Percentiles rank a stretch among this genome's conserved stretches.
phyloP scores from a whole-genome alignment of 2,113 vertebrate genomes.

The Cyprinus carpio region DNA sequence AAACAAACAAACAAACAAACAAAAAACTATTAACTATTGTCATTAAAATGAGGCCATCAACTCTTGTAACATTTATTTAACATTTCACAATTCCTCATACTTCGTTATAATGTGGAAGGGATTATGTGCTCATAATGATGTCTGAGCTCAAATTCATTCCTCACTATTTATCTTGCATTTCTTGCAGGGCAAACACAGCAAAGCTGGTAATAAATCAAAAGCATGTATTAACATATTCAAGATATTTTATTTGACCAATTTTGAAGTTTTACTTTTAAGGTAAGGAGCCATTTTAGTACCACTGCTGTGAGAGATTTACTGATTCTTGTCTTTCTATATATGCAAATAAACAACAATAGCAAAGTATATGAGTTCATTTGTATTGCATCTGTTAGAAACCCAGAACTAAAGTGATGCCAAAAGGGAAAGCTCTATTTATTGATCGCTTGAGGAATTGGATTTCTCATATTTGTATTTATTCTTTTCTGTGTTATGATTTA shows the following conservation, averaged over 20 bases:
- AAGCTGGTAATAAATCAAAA: not conserved
- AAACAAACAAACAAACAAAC: not conserved
- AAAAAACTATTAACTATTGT: too few relatives aligned
- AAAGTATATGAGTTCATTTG: not conserved
- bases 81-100: not conserved
- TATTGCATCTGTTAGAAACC: not conserved
- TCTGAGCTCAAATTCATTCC: not conserved
- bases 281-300: not conserved
- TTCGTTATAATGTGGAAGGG: not conserved
- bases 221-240: not conserved
- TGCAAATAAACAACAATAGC: conserved; percentile 1
- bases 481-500: conserved; percentile 20
- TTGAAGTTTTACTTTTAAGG: not conserved
- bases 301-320: not conserved
- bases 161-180: not conserved
- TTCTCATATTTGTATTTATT: conserved; percentile 32
- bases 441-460: conserved; percentile 17
- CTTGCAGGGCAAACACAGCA: not conserved
- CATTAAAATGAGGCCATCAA: not conserved
- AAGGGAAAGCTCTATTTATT: conserved; percentile 31
- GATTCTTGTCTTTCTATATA: not conserved
- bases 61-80: not conserved
- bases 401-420: not conserved
- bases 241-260: not conserved
- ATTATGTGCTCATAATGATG: not conserved